Evolutionary conservation across 1,140 invertebrate genomes (phyloP), one percentile per base, ranked within the genome.

Genomic region (Hypothenemus hampei): DNA sequence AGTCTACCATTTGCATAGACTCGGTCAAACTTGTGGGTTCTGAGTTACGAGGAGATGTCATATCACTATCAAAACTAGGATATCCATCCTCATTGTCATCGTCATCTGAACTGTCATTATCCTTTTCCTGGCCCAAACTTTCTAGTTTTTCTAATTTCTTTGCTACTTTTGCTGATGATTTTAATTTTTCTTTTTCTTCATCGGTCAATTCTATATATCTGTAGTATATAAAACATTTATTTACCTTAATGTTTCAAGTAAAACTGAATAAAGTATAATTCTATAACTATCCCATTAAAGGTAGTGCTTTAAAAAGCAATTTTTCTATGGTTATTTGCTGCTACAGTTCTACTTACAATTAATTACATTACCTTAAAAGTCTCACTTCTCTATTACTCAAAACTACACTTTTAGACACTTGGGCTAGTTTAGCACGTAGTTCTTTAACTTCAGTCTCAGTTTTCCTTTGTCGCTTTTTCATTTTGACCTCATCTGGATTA

Each of bases 121-220:
- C 78, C 69, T 71, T 81, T 58, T 85, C 85, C 62, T 86, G 83
- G 19, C 76, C 80, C 64, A 79, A 79, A 57, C 78, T 87, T 73
- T 92, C 88, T 45, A 95, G 73, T 72, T 93, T 91, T 68, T 96
- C 92, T 36, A 96, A 72, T 71, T 95, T 95, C 62, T 88, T 89
- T 0, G 91, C 92, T 39, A 96, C 92, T 74, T 96, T 96, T 55
- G 91, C 84, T 57, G 87, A 93, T 8, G 89, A 87, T 73, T 92
- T 91, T 1, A 96, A 73, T 70, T 92, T 93, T 65, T 93, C 89
- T 64, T 93, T 91, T 63, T 94, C 91, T 58, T 93, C 91, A 58
- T 94, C 89, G n/a, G 90, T 93, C 15, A 96, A 78, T 65, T 93
- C 90, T 60, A 96, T 78, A 71, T 94, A 91, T 65, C 84, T 85